Evolutionary conservation across 2,113 vertebrate species (phyloP).

Genomic region (Heptranchias perlo): DNA sequence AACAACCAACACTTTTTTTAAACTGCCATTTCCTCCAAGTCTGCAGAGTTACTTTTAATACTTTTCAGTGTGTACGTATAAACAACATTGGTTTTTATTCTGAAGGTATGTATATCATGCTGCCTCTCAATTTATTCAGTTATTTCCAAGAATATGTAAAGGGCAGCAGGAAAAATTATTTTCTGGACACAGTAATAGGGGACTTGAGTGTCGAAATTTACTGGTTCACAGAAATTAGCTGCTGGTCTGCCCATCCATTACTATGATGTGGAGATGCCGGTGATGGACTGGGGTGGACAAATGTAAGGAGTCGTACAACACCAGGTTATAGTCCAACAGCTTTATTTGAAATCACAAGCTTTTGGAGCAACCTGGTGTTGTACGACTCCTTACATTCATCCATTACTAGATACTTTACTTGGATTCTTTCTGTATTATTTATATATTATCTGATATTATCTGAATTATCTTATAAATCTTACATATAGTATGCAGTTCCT

Average conservation of each 20-base stretch:
- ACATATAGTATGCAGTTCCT: background rate
- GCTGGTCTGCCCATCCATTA: background rate
- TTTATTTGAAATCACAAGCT: too few species aligned
- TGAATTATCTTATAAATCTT: background rate
- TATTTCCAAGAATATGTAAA: background rate
- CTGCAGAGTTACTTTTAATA: background rate
- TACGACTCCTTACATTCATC: too few species aligned
- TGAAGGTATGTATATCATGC: slow-evolving; percentile 33
- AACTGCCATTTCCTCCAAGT: too few species aligned
- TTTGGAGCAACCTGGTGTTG: too few species aligned
- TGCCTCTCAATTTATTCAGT: background rate
- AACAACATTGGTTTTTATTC: background rate
- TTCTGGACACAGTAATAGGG: background rate
- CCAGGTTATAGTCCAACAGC: too few species aligned
- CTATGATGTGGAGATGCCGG: too few species aligned
- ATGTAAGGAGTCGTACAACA: too few species aligned
- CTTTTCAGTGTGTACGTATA: background rate
- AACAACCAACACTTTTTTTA: background rate
- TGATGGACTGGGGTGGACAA: too few species aligned
- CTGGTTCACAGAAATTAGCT: background rate
- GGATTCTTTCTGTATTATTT: background rate
- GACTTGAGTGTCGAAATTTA: background rate
- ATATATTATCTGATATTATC: background rate
- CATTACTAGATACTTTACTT: too few species aligned
- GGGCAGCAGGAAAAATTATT: background rate